phyloP scores from a whole-genome alignment of 1,140 invertebrate species.

The Matsumurasca onukii region DNA sequence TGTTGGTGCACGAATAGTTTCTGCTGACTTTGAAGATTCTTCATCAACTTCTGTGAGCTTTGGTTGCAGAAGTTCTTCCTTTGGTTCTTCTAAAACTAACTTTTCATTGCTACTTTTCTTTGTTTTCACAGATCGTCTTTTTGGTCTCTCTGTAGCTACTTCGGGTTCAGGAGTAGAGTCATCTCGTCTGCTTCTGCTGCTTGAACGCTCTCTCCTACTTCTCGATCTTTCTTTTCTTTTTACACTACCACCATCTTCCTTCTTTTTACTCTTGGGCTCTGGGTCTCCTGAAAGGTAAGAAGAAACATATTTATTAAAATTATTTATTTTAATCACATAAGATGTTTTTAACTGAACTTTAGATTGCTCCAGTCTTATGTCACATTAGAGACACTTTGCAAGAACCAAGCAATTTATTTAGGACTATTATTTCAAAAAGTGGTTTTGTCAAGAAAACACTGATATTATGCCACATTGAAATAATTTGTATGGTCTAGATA shows the following conservation, averaged over 20 bases:
- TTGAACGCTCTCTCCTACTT: constrained; percentile 36
- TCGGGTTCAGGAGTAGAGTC: constrained; percentile 30
- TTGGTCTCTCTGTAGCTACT: constrained; percentile 17
- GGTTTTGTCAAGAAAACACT: no score
- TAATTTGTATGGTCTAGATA: no score
- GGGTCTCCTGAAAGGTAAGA: constrained; percentile 15
- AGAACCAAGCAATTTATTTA: background rate
- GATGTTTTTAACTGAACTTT: constrained; percentile 6
- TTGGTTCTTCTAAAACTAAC: constrained; percentile 43
- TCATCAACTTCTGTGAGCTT: constrained; percentile 35
- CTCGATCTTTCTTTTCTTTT: constrained; percentile 36
- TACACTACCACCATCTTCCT: constrained; percentile 40
- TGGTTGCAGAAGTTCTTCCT: constrained; percentile 31
- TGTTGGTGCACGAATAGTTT: constrained; percentile 9
- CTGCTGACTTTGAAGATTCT: constrained; percentile 31
- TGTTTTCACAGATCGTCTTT: constrained; percentile 45
- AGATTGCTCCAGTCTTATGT: no score
- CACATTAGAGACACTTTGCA: background rate
- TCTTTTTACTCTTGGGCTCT: constrained; percentile 34
- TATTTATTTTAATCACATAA: no score
- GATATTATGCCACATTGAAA: no score
- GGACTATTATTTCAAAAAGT: no score
- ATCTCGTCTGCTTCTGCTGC: constrained; percentile 34
- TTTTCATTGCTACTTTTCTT: constrained; percentile 44
- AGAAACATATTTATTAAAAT: no score